phyloP scores from a whole-genome alignment of 2,888 invertebrate genomes.

The Salpingus planirostris region DNA sequence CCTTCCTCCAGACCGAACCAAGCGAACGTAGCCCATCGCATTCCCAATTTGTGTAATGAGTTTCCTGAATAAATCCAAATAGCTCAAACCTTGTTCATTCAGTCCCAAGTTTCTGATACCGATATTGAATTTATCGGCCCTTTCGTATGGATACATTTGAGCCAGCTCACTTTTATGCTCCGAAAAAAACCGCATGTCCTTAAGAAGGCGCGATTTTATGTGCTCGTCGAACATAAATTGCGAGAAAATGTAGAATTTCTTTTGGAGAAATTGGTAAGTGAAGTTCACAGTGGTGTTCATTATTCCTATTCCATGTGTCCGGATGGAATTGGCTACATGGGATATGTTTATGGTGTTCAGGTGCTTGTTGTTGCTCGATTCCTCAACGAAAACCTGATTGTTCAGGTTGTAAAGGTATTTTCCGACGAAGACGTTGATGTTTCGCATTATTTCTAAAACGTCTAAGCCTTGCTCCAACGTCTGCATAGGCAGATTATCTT shows the following conservation, averaged over 20 bases:
- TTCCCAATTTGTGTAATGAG: constrained; percentile 93
- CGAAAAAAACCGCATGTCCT: constrained; percentile 75
- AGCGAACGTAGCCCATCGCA: constrained; percentile 90
- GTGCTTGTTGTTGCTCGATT: constrained; percentile 83
- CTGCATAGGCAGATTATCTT: constrained; percentile 91
- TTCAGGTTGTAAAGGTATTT: constrained; percentile 93
- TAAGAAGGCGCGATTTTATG: constrained; percentile 87
- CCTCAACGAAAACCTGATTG: constrained; percentile 92
- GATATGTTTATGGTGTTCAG: constrained; percentile 91
- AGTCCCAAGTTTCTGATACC: constrained; percentile 81
- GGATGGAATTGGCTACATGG: constrained; percentile 93
- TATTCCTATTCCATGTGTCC: constrained; percentile 78
- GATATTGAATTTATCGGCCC: constrained; percentile 89
- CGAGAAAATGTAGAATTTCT: constrained; percentile 89
- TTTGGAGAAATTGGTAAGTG: constrained; percentile 86
- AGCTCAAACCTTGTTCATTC: constrained; percentile 73
- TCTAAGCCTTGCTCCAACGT: constrained; percentile 95
- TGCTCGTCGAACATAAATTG: constrained; percentile 98
- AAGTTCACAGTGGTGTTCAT: constrained; percentile 56
- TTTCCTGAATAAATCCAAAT: constrained; percentile 86
- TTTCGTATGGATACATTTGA: constrained; percentile 74
- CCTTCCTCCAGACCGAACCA: constrained; percentile 88
- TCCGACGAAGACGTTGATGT: constrained; percentile 89
- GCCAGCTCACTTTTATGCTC: constrained; percentile 59
- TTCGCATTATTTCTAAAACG: constrained; percentile 93